Percentiles rank a stretch among this genome's conserved stretches.
These are phyloP conservation scores for Regulus satrapa DNA, from an alignment of 2,113 vertebrate species.

Conservation along the genomic window DNA sequence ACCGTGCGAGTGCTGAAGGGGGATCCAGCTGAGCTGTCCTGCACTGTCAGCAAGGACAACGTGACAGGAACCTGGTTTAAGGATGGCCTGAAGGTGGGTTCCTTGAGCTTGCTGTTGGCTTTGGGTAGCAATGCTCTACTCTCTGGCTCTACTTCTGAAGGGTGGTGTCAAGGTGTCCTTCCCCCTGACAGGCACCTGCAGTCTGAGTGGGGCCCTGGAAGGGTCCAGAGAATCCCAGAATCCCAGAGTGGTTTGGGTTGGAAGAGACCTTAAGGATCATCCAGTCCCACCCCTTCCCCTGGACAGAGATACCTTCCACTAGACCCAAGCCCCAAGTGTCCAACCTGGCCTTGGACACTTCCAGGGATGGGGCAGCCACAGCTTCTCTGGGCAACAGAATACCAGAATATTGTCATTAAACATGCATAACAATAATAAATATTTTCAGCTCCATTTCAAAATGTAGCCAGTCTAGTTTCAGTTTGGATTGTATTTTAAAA, in stretches of 20 bases:
- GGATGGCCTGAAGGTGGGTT: constrained; percentile 80
- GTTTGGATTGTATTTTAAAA: neutral
- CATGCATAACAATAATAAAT: neutral
- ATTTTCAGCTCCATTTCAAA: neutral
- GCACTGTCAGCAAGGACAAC: constrained; percentile 73
- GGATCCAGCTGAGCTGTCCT: constrained; percentile 73
- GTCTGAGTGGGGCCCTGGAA: neutral
- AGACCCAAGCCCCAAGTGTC: neutral
- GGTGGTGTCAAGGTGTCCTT: neutral
- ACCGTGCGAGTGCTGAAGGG: constrained; percentile 73
- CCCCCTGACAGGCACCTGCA: neutral
- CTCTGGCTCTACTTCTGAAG: neutral
- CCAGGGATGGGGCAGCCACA: neutral
- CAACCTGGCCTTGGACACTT: neutral
- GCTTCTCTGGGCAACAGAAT: neutral
- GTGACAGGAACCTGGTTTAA: constrained; percentile 83
- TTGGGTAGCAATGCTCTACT: neutral
- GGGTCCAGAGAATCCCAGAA: neutral
- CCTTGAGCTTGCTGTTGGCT: neutral
- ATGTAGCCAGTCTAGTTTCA: neutral
- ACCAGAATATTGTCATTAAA: neutral
- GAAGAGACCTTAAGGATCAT: neutral
- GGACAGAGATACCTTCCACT: neutral
- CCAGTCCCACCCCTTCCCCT: neutral
- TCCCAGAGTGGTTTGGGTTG: neutral